Evolutionary conservation across 2,888 invertebrate species (phyloP), one percentile per base, ranked within the genome.

Genomic region (Bursaphelenchus okinawaensis): DNA sequence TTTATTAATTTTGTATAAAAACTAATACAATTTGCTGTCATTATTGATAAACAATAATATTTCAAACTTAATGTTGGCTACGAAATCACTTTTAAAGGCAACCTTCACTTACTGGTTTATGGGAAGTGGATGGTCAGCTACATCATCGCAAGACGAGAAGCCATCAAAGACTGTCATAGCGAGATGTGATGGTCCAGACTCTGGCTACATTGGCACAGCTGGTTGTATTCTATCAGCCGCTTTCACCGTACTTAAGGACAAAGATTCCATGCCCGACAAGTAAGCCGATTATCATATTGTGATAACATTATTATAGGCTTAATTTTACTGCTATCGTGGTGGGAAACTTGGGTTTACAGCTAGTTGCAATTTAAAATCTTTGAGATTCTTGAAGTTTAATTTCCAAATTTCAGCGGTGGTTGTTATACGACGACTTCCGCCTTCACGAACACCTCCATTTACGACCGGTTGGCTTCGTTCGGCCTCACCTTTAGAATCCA

Each of bases 381-480:
- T 54, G 12, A 60, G 58, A 22, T 54, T n/a, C 8, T 24, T 20
- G 22, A 22, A 60, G 19, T 19, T 16, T 16, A 16, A 40, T 22
- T 12, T 23, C 9, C 51, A 73, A 74, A 70, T 85, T 87, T 65
- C 84, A 91, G 90, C 9, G 92, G 92, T 31, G 94, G 94, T 12
- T 93, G 94, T 0, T 86, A 89, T 65, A 87, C 93, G 0, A 91
- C 94, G 0, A 89, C 88, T 12, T 70, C 78, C 26, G 92, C 92
- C 0, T 95, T 94, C 85, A 86, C 86, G 0, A 88, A 91, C 70
- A 93, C 94, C 0, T 87, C 87, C 26, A 85, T 93, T 23, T 88
- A 92, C 67, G 87, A 89, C 29, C 87, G 89, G 69, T 86, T 95
- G 22, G 86, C 87, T 64, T 88, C 89, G 58, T 88, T 89, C 83